phyloP scores from a whole-genome alignment of 2,797 vertebrate species.

The Chiroxiphia lanceolata region DNA sequence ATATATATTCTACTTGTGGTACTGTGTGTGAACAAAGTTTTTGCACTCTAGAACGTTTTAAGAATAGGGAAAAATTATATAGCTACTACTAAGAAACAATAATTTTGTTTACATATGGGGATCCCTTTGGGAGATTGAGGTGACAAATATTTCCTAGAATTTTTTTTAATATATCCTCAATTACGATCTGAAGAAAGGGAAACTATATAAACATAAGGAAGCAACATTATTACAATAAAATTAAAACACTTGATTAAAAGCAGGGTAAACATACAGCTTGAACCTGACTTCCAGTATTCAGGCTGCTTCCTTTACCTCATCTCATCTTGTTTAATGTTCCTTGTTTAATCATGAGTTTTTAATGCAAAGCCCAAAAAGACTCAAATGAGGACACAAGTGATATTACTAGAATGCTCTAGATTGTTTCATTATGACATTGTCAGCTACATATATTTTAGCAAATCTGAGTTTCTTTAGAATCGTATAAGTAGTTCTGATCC shows the following conservation, averaged over 20 bases:
- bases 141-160: not conserved
- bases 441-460: fast-evolving
- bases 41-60: not conserved
- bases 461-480: not conserved
- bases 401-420: not conserved
- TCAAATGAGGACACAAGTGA: too few relatives aligned
- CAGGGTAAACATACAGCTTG: fast-evolving
- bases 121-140: not conserved
- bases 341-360: not conserved
- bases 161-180: not conserved
- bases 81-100: not conserved
- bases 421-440: not conserved
- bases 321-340: not conserved
- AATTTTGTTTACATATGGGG: not conserved
- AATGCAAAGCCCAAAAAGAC: not conserved
- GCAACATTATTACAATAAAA: not conserved
- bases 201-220: not conserved
- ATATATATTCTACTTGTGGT: not conserved
- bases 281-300: not conserved
- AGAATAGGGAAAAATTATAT: not conserved
- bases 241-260: not conserved
- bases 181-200: not conserved
- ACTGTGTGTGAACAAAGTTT: not conserved
- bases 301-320: not conserved
- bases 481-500: fast-evolving